These are phyloP conservation scores for Zophobas atratus DNA, from an alignment of 1,140 invertebrate species.

Conservation along the genomic window DNA sequence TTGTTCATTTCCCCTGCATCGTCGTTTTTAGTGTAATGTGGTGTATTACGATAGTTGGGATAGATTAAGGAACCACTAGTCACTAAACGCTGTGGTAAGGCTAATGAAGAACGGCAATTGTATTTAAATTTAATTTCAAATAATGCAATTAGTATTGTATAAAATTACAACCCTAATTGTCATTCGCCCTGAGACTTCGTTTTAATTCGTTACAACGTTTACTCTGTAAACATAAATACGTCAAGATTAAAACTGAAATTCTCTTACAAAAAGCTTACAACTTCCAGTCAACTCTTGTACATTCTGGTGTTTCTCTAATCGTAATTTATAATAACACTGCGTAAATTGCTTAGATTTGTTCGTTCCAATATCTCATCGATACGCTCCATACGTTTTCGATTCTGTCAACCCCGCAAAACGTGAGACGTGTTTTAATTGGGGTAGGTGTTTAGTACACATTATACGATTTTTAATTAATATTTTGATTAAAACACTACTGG, in stretches of 20 bases:
- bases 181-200: conserved; percentile 39
- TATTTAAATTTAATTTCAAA: conserved; percentile 38
- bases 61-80: no score
- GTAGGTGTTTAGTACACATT: conserved; percentile 10
- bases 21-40: no score
- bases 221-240: conserved; percentile 40
- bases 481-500: conserved; percentile 24
- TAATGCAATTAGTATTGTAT: conserved; percentile 42
- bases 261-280: conserved; percentile 34
- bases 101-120: conserved; percentile 27
- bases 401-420: background rate
- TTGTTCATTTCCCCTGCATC: no score
- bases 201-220: conserved; percentile 42
- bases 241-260: conserved; percentile 43
- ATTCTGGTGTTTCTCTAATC: conserved; percentile 13
- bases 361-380: background rate
- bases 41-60: no score
- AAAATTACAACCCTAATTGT: conserved; percentile 43
- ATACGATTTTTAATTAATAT: conserved; percentile 27
- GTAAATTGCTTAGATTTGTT: background rate
- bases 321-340: conserved; percentile 26
- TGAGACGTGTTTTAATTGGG: conserved; percentile 2
- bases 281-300: conserved; percentile 28
- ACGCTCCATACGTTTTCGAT: background rate
- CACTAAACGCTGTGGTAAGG: background rate